These are phyloP conservation scores for Bucco capensis DNA, from an alignment of 2,113 vertebrate species.

Conservation along the genomic window DNA sequence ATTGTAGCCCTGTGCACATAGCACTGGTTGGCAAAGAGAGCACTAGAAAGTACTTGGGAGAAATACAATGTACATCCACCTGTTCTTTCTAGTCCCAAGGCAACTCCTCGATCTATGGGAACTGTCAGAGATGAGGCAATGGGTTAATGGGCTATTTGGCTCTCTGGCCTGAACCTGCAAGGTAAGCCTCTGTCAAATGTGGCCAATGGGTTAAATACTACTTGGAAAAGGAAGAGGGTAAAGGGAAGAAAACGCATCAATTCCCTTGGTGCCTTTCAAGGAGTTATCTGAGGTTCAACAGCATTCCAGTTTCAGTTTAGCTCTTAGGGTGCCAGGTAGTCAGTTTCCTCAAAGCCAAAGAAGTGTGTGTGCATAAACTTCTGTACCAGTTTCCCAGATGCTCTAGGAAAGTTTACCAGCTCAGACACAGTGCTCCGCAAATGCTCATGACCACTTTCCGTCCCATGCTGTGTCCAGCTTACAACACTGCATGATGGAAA, in stretches of 20 bases:
- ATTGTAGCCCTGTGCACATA: neutral
- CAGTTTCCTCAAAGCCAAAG: neutral
- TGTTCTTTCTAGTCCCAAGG: neutral
- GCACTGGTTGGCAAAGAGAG: too few relatives aligned
- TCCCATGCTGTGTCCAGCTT: fast-evolving
- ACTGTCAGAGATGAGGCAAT: neutral
- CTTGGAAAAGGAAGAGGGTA: neutral
- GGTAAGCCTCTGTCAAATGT: neutral
- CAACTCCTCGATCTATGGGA: neutral
- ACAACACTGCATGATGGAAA: neutral
- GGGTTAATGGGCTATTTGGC: neutral
- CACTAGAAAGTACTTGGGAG: neutral
- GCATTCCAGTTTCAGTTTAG: neutral
- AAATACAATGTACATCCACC: fast-evolving
- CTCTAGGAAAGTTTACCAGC: neutral
- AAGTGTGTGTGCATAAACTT: neutral
- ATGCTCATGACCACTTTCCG: neutral
- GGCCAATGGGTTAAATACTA: neutral
- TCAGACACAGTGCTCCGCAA: neutral
- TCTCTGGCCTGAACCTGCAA: neutral
- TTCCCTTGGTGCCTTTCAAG: neutral
- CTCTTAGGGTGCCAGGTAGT: neutral
- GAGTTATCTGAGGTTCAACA: neutral
- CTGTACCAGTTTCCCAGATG: neutral
- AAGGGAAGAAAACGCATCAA: neutral